Percentiles rank a stretch among this genome's conserved stretches.
These are phyloP conservation scores for Chloropsis cyanopogon DNA, from an alignment of 2,113 vertebrate species.

Conservation along the genomic window DNA sequence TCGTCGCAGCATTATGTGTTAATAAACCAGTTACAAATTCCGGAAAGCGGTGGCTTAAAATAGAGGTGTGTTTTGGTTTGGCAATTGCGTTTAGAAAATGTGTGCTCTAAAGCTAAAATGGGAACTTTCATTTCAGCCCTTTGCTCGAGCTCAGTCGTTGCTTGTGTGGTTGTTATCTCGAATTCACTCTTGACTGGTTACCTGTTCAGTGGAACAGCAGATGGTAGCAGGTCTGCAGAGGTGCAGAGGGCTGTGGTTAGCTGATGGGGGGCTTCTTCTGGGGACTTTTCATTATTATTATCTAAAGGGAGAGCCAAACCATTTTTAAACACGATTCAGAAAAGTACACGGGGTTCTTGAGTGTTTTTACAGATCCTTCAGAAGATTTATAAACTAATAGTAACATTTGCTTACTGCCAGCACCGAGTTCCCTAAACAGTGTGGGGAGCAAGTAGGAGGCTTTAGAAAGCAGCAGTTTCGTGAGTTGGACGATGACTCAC, in stretches of 20 bases:
- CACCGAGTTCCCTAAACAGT: constrained; percentile 35
- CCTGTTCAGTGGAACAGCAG: background rate
- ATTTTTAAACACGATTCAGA: background rate
- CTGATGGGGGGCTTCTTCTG: background rate
- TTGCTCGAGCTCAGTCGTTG: background rate
- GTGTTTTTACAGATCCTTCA: constrained; percentile 13
- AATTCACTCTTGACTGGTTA: background rate
- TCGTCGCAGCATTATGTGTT: background rate
- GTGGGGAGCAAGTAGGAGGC: constrained; percentile 67
- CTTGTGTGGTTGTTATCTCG: background rate
- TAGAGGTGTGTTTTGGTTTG: background rate
- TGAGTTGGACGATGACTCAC: constrained; percentile 74
- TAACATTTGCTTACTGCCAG: constrained; percentile 57
- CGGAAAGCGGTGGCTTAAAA: background rate
- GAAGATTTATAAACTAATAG: constrained; percentile 54
- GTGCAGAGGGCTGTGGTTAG: background rate
- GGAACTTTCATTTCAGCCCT: background rate
- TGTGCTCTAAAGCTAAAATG: background rate
- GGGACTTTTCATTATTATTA: background rate
- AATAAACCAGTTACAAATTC: background rate
- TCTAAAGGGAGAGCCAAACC: background rate
- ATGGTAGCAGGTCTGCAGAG: background rate
- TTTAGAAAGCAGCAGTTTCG: constrained; percentile 52
- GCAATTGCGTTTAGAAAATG: background rate
- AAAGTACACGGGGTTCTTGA: background rate